A percentile compares a stretch with the other conserved stretches of the same genome.
Conservation (phyloP, 64 coral and sea anemone species). For the Catalaphyllia jardinei region DNA sequence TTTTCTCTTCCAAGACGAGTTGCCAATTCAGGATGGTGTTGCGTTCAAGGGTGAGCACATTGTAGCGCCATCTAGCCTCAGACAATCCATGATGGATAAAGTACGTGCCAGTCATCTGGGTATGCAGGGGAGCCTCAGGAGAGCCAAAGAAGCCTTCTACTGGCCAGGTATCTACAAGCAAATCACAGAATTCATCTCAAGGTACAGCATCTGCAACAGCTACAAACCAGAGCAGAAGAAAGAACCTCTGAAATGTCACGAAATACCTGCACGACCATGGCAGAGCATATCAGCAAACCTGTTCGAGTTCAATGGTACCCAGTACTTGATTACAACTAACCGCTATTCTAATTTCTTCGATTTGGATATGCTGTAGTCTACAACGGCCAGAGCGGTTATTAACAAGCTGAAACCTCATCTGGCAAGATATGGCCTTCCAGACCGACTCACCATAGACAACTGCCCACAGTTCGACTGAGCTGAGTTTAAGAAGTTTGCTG, state of each 20-base stretch:
- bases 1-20: neutral
- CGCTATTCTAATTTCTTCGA: constrained; percentile 47
- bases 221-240: constrained; percentile 7
- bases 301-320: constrained; percentile 24
- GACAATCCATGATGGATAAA: constrained; percentile 5
- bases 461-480: neutral
- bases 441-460: constrained; percentile 22
- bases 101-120: constrained; percentile 44
- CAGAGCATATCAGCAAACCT: constrained; percentile 33
- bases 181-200: constrained; percentile 26
- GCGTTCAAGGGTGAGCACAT: constrained; percentile 3
- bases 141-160: constrained; percentile 41
- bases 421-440: constrained; percentile 15
- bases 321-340: constrained; percentile 11
- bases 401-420: constrained; percentile 28
- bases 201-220: constrained; percentile 33
- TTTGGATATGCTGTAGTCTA: neutral
- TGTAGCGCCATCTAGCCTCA: constrained; percentile 15
- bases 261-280: constrained; percentile 42
- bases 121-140: constrained; percentile 40
- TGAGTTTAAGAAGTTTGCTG: too few relatives aligned
- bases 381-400: neutral
- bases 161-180: constrained; percentile 58
- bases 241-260: constrained; percentile 27
- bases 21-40: neutral